phyloP scores from a whole-genome alignment of 1,140 invertebrate genomes.

The Pachyrhynchus sulphureomaculatus region DNA sequence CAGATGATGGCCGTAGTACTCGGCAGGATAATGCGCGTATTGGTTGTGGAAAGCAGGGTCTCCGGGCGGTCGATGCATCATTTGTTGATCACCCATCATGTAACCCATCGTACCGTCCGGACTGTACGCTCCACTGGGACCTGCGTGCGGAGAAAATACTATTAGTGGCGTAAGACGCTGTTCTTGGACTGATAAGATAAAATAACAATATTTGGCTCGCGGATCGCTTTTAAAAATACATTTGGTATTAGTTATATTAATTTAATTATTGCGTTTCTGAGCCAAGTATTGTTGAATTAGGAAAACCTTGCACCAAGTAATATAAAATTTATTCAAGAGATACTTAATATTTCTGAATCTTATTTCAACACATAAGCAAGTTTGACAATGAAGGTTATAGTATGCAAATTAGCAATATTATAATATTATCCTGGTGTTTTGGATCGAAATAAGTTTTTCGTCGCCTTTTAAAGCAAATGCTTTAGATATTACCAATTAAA shows the following conservation, averaged over 20 bases:
- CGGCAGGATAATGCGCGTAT: slow-evolving; percentile 83
- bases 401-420: too few species aligned
- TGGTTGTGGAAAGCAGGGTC: slow-evolving; percentile 89
- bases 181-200: slow-evolving; percentile 33
- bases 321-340: too few species aligned
- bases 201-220: background rate
- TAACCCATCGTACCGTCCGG: slow-evolving; percentile 93
- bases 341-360: too few species aligned
- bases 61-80: slow-evolving; percentile 92
- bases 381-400: too few species aligned
- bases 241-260: background rate
- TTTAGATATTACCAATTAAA: too few species aligned
- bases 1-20: slow-evolving; percentile 90
- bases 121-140: slow-evolving; percentile 91
- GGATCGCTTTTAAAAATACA: too few species aligned
- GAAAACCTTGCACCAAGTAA: background rate
- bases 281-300: background rate
- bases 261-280: background rate
- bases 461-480: too few species aligned
- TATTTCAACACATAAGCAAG: too few species aligned
- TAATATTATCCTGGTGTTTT: too few species aligned
- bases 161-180: slow-evolving; percentile 53
- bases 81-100: slow-evolving; percentile 94
- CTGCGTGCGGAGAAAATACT: slow-evolving; percentile 87
- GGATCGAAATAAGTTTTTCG: too few species aligned